Conservation (phyloP, 2,888 invertebrate genomes). For the Nematopogon swammerdamellus region DNA sequence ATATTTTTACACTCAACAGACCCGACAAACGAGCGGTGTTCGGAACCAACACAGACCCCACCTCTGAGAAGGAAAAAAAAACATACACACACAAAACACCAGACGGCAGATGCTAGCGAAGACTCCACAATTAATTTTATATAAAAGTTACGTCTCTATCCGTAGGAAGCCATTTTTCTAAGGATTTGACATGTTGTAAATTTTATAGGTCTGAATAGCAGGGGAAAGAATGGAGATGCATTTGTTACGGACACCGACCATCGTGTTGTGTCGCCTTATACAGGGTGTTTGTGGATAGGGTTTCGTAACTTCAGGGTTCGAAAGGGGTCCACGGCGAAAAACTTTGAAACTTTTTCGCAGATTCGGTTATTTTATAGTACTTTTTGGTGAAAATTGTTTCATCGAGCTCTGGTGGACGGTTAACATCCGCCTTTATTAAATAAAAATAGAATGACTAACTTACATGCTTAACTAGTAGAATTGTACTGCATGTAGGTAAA, state of each 20-base stretch:
- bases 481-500: too few relatives aligned
- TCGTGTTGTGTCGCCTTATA: not conserved
- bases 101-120: conserved; percentile 41
- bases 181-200: conserved; percentile 52
- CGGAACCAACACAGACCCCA: conserved; percentile 11
- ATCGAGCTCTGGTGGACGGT: too few relatives aligned
- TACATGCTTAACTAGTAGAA: too few relatives aligned
- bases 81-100: conserved; percentile 38
- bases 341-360: too few relatives aligned
- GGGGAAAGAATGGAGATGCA: conserved; percentile 7
- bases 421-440: too few relatives aligned
- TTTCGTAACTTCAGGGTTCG: too few relatives aligned
- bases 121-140: conserved; percentile 49
- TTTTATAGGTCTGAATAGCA: conserved; percentile 34
- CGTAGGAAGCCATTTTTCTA: conserved; percentile 48
- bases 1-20: conserved; percentile 3
- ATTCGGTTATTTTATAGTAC: too few relatives aligned
- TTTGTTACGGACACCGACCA: not conserved
- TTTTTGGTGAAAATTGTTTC: too few relatives aligned
- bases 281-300: too few relatives aligned
- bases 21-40: conserved; percentile 3
- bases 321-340: too few relatives aligned
- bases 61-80: conserved; percentile 12
- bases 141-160: conserved; percentile 46
- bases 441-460: too few relatives aligned